A percentile compares a stretch with the other conserved stretches of the same genome.
Evolutionary conservation across 2,113 vertebrate genomes (phyloP).

Genomic region (Cyphomyrus discorhynchus): DNA sequence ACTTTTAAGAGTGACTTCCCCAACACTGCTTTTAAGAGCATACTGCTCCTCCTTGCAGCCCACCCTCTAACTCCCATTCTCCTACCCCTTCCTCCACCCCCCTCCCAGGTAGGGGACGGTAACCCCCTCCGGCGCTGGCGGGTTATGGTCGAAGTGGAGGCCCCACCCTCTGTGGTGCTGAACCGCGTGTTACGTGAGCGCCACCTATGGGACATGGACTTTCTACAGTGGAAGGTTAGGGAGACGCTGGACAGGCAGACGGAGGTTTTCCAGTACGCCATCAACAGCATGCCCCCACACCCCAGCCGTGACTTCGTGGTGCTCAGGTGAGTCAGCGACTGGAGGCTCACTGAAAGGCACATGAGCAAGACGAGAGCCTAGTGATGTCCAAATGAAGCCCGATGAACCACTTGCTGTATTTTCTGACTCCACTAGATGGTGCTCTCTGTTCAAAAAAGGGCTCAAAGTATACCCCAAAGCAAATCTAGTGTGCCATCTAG

Average conservation of each 20-base stretch:
- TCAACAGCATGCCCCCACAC: constrained; percentile 85
- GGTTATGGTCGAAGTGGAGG: constrained; percentile 77
- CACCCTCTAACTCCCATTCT: not conserved
- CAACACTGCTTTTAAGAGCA: too few relatives aligned
- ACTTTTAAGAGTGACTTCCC: too few relatives aligned
- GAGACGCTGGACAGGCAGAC: constrained; percentile 84
- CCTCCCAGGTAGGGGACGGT: constrained; percentile 78
- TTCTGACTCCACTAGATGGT: not conserved
- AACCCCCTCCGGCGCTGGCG: constrained; percentile 86
- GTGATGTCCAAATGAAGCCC: not conserved
- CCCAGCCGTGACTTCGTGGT: constrained; percentile 84
- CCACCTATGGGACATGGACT: constrained; percentile 81
- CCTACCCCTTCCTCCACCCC: not conserved
- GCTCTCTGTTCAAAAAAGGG: not conserved
- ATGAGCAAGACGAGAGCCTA: not conserved
- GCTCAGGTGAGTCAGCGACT: constrained; percentile 68
- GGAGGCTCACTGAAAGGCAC: not conserved
- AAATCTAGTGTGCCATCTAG: not conserved
- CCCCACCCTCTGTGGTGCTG: constrained; percentile 75
- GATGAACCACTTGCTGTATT: not conserved
- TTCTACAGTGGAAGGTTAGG: constrained; percentile 83
- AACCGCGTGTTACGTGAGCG: constrained; percentile 85
- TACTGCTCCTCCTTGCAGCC: not conserved
- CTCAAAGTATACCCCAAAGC: not conserved
- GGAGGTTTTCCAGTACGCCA: constrained; percentile 83